Conservation (phyloP, 2,888 invertebrate species). For the Muscina levida region DNA sequence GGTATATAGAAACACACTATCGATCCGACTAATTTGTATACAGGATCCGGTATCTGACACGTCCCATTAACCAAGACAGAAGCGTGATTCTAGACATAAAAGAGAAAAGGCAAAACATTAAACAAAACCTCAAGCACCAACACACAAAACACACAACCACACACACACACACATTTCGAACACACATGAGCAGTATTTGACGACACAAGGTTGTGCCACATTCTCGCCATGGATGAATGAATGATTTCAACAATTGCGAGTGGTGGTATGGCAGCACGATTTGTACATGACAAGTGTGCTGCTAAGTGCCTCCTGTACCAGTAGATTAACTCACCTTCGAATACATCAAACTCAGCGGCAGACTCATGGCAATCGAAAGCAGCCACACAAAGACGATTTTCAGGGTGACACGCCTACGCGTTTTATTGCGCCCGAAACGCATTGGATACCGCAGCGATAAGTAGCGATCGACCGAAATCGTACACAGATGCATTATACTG, state of each 20-base stretch:
- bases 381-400: slow-evolving; percentile 98
- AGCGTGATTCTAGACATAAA: slow-evolving; percentile 85
- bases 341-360: slow-evolving; percentile 93
- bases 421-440: slow-evolving; percentile 94
- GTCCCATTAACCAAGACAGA: slow-evolving; percentile 91
- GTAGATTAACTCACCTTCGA: slow-evolving; percentile 84
- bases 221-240: neutral
- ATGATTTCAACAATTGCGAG: too few species aligned
- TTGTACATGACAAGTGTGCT: too few species aligned
- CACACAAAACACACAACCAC: too few species aligned
- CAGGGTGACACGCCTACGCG: slow-evolving; percentile 89
- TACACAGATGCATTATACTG: slow-evolving; percentile 97
- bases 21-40: slow-evolving; percentile 95
- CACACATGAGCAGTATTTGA: neutral
- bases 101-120: slow-evolving; percentile 32
- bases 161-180: neutral
- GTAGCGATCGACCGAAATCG: slow-evolving; percentile 97
- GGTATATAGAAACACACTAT: slow-evolving; percentile 98
- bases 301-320: too few species aligned
- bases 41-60: slow-evolving; percentile 92
- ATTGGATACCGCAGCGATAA: slow-evolving; percentile 95
- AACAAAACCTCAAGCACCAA: neutral
- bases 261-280: too few species aligned
- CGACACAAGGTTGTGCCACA: neutral
- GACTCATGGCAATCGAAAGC: slow-evolving; percentile 93